phyloP scores from a whole-genome alignment of 2,113 vertebrate genomes.

The Peromyscus polionotus region DNA sequence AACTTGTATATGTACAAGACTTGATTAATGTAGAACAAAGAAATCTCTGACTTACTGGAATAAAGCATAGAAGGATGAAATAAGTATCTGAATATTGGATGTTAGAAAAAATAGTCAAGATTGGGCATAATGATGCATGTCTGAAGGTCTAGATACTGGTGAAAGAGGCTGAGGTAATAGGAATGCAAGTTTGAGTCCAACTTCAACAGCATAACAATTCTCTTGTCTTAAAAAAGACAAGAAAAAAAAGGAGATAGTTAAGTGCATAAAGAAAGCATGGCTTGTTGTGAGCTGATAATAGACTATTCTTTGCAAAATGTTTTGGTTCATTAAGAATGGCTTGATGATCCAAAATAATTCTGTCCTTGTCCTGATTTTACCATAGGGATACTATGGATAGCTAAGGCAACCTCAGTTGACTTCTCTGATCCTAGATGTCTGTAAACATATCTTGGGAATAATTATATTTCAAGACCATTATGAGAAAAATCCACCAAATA shows the following conservation, averaged over 20 bases:
- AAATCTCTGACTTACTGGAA: background rate
- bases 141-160: background rate
- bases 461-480: background rate
- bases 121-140: background rate
- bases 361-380: background rate
- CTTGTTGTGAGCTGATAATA: background rate
- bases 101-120: background rate
- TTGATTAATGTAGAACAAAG: background rate
- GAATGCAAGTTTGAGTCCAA: background rate
- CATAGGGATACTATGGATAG: background rate
- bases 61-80: background rate
- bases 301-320: background rate
- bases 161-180: background rate
- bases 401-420: background rate
- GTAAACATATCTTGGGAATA: background rate
- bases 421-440: constrained; percentile 12
- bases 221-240: background rate
- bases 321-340: background rate
- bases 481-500: background rate
- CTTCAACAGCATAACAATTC: background rate
- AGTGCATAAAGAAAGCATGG: background rate
- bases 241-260: background rate
- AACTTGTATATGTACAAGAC: background rate
- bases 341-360: background rate
- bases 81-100: background rate